These are phyloP conservation scores for Cylindroiulus punctatus DNA, from an alignment of 2,888 invertebrate genomes.

Conservation along the genomic window DNA sequence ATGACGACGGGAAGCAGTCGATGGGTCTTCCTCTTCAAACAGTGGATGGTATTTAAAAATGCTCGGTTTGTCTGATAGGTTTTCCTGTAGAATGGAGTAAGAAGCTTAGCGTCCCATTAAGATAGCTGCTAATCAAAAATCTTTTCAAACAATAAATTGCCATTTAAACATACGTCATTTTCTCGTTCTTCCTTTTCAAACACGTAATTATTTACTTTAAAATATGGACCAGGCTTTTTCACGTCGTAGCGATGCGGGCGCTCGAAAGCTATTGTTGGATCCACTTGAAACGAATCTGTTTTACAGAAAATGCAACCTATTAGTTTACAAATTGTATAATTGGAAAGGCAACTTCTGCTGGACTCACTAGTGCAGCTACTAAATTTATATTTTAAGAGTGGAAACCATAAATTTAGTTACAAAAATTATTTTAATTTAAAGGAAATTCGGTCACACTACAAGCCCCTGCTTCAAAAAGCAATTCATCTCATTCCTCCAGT, in stretches of 20 bases:
- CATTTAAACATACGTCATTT: neutral
- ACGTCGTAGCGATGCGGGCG: slow-evolving; percentile 90
- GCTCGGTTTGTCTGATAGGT: neutral
- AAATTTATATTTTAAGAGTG: too few relatives aligned
- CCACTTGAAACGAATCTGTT: slow-evolving; percentile 49
- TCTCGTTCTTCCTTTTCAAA: slow-evolving; percentile 64
- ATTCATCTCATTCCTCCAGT: too few relatives aligned
- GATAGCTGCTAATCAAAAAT: too few relatives aligned
- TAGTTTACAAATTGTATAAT: neutral
- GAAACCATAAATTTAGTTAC: too few relatives aligned
- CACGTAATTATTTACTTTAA: slow-evolving; percentile 73
- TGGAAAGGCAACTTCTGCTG: too few relatives aligned
- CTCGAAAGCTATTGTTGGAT: slow-evolving; percentile 71
- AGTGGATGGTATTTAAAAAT: slow-evolving; percentile 57
- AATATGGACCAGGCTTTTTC: slow-evolving; percentile 92
- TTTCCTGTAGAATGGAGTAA: slow-evolving; percentile 22
- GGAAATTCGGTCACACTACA: too few relatives aligned
- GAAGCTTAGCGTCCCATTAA: neutral
- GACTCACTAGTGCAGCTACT: too few relatives aligned
- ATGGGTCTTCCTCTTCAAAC: slow-evolving; percentile 55
- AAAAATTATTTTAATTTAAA: too few relatives aligned
- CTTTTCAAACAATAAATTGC: too few relatives aligned
- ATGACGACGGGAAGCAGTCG: slow-evolving; percentile 37
- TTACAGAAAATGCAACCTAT: neutral
- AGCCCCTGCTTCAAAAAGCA: too few relatives aligned